A percentile compares a stretch with the other conserved stretches of the same genome.
phyloP scores from a whole-genome alignment of 2,113 vertebrate genomes.

The Odocoileus virginianus region DNA sequence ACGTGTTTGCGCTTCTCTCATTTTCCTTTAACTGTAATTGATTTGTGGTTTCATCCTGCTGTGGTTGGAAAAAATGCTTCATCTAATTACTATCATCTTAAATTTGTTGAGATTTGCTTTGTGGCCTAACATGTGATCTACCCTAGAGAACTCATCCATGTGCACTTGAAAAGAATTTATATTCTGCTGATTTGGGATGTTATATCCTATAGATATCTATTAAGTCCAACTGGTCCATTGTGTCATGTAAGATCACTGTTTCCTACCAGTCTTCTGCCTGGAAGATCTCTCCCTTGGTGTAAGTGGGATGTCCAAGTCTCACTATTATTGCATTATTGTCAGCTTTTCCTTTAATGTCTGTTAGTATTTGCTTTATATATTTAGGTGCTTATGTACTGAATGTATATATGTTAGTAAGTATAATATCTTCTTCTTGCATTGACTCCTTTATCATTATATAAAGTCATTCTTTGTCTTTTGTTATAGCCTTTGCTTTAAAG shows the following conservation, averaged over 20 bases:
- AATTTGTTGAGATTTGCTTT: not conserved
- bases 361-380: not conserved
- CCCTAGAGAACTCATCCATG: not conserved
- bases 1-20: not conserved
- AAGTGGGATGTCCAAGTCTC: not conserved
- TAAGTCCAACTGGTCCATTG: not conserved
- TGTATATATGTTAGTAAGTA: not conserved
- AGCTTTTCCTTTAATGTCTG: not conserved
- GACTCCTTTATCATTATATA: not conserved
- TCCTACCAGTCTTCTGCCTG: not conserved
- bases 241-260: not conserved
- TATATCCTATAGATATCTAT: not conserved
- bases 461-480: not conserved
- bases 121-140: not conserved
- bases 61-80: not conserved
- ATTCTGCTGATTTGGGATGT: not conserved
- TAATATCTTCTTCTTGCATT: not conserved
- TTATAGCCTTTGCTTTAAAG: not conserved
- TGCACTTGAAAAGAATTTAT: not conserved
- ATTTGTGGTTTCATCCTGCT: not conserved
- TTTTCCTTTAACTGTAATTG: not conserved
- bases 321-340: not conserved
- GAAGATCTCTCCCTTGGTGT: not conserved
- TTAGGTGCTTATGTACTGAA: not conserved
- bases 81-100: not conserved